Base-by-base conservation (phyloP, 2,888 invertebrate genomes). In the Apamea crenata region DNA sequence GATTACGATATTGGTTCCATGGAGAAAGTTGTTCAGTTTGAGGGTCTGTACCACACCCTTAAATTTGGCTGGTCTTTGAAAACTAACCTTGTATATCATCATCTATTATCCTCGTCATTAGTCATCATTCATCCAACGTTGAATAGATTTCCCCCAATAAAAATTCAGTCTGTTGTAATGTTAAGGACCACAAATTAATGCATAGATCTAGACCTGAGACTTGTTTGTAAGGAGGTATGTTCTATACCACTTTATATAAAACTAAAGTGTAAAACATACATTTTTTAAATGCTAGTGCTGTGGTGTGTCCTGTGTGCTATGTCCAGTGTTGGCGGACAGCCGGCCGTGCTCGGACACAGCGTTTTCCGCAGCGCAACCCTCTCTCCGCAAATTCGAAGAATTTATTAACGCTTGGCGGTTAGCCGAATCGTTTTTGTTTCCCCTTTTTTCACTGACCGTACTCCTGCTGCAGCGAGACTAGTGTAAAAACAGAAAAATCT, bases 341-440 rank as follows among this genome's bases (percentile, higher is more conserved):
- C 90, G 91, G 89, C 86, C 86, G 84, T 91, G 91, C 88, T 84
- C 81, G 88, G 84, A 83, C 85, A 88, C 81, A 91, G 90, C 92
- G 91, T 91, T 92, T 94, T 93, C 91, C 93, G 89, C 91, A 91
- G 91, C 91, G 90, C 91, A 91, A 90, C 91, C 90, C 87, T 91
- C 91, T 91, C 90, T 91, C 93, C 89, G 92, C 93, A 95, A 95
- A 95, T 95, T 94, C 94, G 91, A 95, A 94, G 95, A 96, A 96
- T 96, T 96, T 96, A 96, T 96, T 95, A 95, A 95, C 95, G 95
- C 94, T 95, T 94, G 94, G 96, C 94, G 96, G 96, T 95, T 94
- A 94, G 94, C 95, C 94, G 95, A 93, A 94, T 90, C 87, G 93
- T 94, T 95, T 95, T 95, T 94, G 93, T 93, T 93, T 90, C 84